Percentiles rank a stretch among this genome's conserved stretches.
phyloP scores from a whole-genome alignment of 2,797 vertebrate genomes.

The Peromyscus attwateri region DNA sequence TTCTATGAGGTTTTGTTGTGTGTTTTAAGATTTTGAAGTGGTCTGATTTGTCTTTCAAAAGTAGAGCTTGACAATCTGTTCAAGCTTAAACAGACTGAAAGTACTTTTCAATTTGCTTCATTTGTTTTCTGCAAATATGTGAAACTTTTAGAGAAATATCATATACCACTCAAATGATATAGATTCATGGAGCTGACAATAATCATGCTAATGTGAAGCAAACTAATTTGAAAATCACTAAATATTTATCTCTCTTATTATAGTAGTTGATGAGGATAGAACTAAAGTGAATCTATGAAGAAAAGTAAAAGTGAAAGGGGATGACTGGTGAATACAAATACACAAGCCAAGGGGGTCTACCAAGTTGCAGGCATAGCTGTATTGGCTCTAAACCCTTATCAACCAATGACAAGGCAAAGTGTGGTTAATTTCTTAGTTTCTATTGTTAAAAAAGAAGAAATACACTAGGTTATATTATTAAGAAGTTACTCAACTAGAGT shows the following conservation, averaged over 20 bases:
- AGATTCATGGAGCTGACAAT: not conserved
- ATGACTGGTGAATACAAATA: not conserved
- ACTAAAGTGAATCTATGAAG: not conserved
- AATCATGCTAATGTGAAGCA: not conserved
- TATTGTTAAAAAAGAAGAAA: constrained; percentile 44
- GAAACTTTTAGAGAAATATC: constrained; percentile 21
- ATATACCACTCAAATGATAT: not conserved
- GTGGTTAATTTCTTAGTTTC: not conserved
- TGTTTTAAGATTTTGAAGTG: not conserved
- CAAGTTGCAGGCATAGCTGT: not conserved
- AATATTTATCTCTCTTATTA: constrained; percentile 20
- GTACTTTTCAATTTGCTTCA: not conserved
- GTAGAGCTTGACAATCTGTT: constrained; percentile 10
- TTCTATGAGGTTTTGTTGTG: not conserved
- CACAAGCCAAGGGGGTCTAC: not conserved
- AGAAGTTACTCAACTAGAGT: not conserved
- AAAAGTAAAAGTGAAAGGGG: not conserved
- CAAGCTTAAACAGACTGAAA: not conserved
- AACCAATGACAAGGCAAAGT: not conserved
- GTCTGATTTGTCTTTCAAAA: constrained; percentile 13
- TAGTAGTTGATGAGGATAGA: constrained; percentile 22
- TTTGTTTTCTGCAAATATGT: not conserved
- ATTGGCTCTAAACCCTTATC: not conserved
- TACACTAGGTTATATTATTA: not conserved
- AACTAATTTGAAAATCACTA: constrained; percentile 37